Conservation (phyloP, 2,888 invertebrate genomes). For the Hylaea fasciaria region DNA sequence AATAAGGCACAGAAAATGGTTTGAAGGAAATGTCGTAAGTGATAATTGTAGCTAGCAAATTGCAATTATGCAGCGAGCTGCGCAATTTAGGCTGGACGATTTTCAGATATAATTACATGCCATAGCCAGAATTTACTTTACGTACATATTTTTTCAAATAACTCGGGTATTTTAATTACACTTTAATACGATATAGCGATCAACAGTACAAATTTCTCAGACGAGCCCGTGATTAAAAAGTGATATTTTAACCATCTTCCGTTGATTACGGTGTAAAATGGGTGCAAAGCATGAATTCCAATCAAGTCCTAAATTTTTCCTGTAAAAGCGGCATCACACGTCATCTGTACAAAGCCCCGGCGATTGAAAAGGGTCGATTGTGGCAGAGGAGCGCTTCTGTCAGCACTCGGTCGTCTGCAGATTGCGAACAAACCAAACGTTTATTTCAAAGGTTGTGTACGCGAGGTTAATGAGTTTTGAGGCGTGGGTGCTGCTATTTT, state of each 20-base stretch:
- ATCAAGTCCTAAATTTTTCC: conserved; percentile 10
- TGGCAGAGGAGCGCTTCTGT: conserved; percentile 58
- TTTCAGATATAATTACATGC: too few relatives aligned
- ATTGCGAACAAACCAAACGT: conserved; percentile 60
- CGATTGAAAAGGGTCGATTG: conserved; percentile 64
- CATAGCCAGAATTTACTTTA: too few relatives aligned
- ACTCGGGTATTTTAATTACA: too few relatives aligned
- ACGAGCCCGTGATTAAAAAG: too few relatives aligned
- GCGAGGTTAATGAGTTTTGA: conserved; percentile 30
- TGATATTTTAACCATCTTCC: not conserved
- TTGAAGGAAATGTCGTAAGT: too few relatives aligned
- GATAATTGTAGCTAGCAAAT: too few relatives aligned
- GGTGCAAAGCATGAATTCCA: not conserved
- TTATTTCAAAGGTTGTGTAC: conserved; percentile 40
- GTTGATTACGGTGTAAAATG: not conserved
- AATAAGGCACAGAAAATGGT: too few relatives aligned
- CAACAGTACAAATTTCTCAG: too few relatives aligned
- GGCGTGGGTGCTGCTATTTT: not conserved
- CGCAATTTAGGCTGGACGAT: too few relatives aligned
- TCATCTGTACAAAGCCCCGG: conserved; percentile 23
- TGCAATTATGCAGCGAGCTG: too few relatives aligned
- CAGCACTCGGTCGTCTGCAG: conserved; percentile 66
- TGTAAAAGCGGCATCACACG: conserved; percentile 25
- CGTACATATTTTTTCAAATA: too few relatives aligned
- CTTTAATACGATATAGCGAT: too few relatives aligned